These are phyloP conservation scores for Wasmannia auropunctata DNA, from an alignment of 1,140 invertebrate species.

Conservation along the genomic window DNA sequence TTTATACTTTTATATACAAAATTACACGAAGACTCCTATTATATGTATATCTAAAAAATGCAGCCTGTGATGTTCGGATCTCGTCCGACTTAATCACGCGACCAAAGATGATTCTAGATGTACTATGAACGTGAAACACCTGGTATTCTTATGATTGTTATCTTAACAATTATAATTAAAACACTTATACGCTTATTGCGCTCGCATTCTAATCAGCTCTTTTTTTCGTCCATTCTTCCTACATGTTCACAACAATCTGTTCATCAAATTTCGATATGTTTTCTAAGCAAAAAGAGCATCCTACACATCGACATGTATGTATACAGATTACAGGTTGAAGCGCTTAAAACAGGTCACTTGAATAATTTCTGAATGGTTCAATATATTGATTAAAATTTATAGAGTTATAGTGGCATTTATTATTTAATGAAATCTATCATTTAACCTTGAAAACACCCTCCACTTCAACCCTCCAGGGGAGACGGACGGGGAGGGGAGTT, in stretches of 20 bases:
- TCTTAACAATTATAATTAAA: neutral
- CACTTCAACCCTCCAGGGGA: no score
- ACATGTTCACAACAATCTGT: neutral
- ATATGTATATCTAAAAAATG: neutral
- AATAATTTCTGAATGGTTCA: no score
- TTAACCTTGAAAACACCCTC: no score
- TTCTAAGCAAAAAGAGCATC: neutral
- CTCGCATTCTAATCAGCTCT: neutral
- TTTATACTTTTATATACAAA: no score
- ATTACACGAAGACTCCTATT: no score
- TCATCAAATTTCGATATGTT: neutral
- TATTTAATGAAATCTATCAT: no score
- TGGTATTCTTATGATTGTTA: neutral
- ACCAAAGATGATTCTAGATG: neutral
- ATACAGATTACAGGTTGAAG: no score
- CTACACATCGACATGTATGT: no score
- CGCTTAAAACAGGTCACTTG: no score
- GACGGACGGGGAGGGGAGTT: no score
- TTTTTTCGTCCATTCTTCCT: neutral
- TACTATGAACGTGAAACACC: neutral
- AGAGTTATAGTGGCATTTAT: no score
- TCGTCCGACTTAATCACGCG: neutral
- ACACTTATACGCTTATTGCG: neutral
- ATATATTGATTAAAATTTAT: no score
- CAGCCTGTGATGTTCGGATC: neutral